These are phyloP conservation scores for Gymnothorax reevesii DNA, from an alignment of 2,797 vertebrate genomes.

Conservation along the genomic window DNA sequence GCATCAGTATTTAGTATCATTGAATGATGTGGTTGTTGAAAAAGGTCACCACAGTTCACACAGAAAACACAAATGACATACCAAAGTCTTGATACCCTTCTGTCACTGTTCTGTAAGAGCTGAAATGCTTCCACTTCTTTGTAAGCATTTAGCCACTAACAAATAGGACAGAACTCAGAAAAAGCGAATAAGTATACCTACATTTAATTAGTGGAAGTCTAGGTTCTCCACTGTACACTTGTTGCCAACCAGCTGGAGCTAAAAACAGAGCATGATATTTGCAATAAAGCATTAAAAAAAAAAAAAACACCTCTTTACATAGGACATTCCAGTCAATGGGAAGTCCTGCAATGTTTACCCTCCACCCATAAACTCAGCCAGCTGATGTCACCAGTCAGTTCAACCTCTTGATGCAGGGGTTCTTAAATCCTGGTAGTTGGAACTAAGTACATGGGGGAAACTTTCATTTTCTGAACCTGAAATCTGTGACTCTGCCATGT, in stretches of 20 bases:
- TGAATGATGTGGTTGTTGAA: background rate
- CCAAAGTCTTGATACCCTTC: background rate
- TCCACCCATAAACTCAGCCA: too few relatives aligned
- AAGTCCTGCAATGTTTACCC: too few relatives aligned
- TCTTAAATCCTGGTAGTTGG: too few relatives aligned
- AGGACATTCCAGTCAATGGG: too few relatives aligned
- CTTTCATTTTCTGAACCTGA: too few relatives aligned
- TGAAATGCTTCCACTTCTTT: conserved; percentile 25
- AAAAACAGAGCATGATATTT: background rate
- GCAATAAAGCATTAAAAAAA: background rate
- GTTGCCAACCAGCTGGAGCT: background rate
- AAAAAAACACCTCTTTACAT: background rate
- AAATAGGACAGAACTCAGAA: conserved; percentile 15
- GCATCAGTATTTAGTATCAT: background rate
- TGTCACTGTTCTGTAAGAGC: background rate
- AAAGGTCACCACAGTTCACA: background rate
- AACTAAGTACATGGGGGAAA: background rate
- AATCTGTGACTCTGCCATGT: too few relatives aligned
- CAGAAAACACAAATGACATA: background rate
- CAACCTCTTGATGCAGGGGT: too few relatives aligned
- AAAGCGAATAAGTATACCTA: conserved; percentile 15
- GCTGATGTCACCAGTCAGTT: too few relatives aligned
- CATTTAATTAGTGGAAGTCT: conserved; percentile 26
- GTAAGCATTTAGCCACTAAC: background rate
- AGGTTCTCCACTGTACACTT: background rate